Evolutionary conservation across 2,113 vertebrate genomes (phyloP), one percentile per base, ranked within the genome.

Genomic region (Corythornis vintsioides): DNA sequence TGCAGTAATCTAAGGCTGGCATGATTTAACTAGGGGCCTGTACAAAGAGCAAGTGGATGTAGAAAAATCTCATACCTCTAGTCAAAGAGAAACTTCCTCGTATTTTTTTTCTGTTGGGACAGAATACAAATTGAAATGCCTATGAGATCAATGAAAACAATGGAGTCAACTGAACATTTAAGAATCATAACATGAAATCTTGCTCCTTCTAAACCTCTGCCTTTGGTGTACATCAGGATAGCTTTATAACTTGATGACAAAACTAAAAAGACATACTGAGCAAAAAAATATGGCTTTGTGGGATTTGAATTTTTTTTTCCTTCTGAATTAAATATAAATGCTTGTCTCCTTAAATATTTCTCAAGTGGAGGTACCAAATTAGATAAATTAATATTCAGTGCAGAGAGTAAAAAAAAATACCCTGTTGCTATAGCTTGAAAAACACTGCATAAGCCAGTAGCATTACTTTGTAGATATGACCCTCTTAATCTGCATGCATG

Each of bases 71-170:
- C 35, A 15, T 16, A 55, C 38, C 40, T 80, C n/a, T 91, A 78
- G n/a, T 89, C 50, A 73, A 72, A 91, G 72, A 72, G 63, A 93
- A 94, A 86, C 43, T 64, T 92, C 75, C 38, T 88, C 33, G 2
- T 87, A 45, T 24, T 50, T 50, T 77, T 83, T 92, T 89, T 83
- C 56, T 88, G 7, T 25, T 67, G 55, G 65, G 63, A 47, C 29
- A 64, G 84, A 92, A 60, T 57, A 47, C 52, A 75, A 33, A 47
- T 26, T 56, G 42, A 86, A 88, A 83, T 52, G 25, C 25, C 5
- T 52, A 20, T 35, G 45, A 7, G 26, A 78, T 60, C 80, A 67
- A 83, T 59, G 21, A 83, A 86, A 88, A 61, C 16, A 88, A 61
- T 15, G 56, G 55, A 80, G 29, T 78, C 52, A 77, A 13, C 13